These are phyloP conservation scores for Argyrosomus japonicus DNA, from an alignment of 2,113 vertebrate species.

Conservation along the genomic window DNA sequence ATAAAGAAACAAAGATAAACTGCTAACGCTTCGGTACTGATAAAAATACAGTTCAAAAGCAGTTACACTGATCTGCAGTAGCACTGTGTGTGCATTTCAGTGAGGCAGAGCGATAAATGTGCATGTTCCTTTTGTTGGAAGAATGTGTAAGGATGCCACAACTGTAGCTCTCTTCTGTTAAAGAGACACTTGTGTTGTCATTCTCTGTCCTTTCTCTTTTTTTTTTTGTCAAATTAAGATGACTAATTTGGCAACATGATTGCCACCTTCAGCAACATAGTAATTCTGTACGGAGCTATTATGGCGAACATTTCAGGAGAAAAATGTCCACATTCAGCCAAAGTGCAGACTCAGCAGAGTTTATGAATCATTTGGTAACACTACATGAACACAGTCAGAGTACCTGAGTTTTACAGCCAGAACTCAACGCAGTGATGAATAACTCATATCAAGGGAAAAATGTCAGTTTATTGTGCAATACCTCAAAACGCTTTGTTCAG, in stretches of 20 bases:
- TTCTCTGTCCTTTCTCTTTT: conserved; percentile 3
- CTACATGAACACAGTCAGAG: conserved; percentile 67
- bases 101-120: conserved; percentile 18
- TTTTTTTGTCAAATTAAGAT: conserved; percentile 51
- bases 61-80: conserved; percentile 48
- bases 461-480: conserved; percentile 54
- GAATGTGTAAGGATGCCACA: neutral
- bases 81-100: neutral
- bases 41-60: conserved; percentile 34
- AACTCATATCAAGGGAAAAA: conserved; percentile 52
- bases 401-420: conserved; percentile 65
- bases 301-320: conserved; percentile 61
- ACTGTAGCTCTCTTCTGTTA: conserved; percentile 15
- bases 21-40: conserved; percentile 35
- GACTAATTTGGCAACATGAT: conserved; percentile 73
- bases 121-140: conserved; percentile 9
- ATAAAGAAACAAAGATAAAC: conserved; percentile 58
- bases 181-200: conserved; percentile 24
- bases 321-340: conserved; percentile 70
- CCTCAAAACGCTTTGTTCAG: conserved; percentile 39
- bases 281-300: conserved; percentile 60
- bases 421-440: conserved; percentile 57
- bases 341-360: conserved; percentile 75
- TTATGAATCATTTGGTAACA: conserved; percentile 77
- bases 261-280: conserved; percentile 67